Percentiles rank a stretch among this genome's conserved stretches.
These are phyloP conservation scores for Anas flavirostris DNA, from an alignment of 2,797 vertebrate species.

Conservation along the genomic window DNA sequence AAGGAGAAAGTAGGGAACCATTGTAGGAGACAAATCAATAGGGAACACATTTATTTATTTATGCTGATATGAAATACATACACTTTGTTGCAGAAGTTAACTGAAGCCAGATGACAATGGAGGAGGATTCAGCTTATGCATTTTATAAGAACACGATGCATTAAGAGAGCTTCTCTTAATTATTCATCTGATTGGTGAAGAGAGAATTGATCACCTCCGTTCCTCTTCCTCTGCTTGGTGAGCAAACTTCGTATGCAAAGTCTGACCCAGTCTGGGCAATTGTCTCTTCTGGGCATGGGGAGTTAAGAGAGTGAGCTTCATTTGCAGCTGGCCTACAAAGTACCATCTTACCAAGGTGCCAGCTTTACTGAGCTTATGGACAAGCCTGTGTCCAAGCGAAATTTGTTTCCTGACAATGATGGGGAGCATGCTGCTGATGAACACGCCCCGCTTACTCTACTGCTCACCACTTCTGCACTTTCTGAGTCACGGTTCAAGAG, in stretches of 20 bases:
- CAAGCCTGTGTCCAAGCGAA: not conserved
- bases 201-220: not conserved
- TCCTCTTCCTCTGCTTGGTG: not conserved
- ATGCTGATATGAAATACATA: conserved; percentile 3
- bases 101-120: not conserved
- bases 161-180: not conserved
- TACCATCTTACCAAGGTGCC: not conserved
- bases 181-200: not conserved
- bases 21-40: not conserved
- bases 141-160: not conserved
- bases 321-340: not conserved
- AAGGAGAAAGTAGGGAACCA: not conserved
- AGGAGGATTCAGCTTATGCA: not conserved
- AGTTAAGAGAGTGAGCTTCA: not conserved
- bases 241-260: not conserved
- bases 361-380: not conserved
- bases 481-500: conserved; percentile 15
- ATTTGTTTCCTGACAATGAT: not conserved
- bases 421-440: not conserved
- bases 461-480: not conserved
- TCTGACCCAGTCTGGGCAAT: not conserved
- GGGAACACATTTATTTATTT: not conserved
- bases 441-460: not conserved
- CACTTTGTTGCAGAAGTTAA: not conserved
- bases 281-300: not conserved